Evolutionary conservation across 2,888 invertebrate species (phyloP), one percentile per base, ranked within the genome.

Genomic region (Laothoe populi): DNA sequence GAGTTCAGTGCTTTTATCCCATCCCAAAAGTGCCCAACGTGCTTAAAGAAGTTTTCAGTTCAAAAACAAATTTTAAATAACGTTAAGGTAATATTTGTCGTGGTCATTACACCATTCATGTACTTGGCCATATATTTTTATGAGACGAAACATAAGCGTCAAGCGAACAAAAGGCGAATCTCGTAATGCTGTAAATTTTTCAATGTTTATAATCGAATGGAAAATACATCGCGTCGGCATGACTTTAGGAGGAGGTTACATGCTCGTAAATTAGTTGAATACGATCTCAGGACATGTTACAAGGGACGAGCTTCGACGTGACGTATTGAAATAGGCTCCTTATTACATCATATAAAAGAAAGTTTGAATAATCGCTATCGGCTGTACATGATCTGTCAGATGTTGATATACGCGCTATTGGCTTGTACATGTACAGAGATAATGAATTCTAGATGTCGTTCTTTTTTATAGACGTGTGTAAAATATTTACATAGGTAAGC

Each of bases 211-310:
- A 46, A 48, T 40, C 23, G 13, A 26, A 23, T 16, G 38, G 26
- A 26, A 49, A 8, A 60, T 49, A 61, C 31, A 53, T 35, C 46
- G 23, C 63, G 70, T 75, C 76, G 75, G 75, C 72, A 66, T 77
- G 73, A 75, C 75, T 74, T 75, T 77, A 31, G 76, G 77, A 72
- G 70, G 66, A 72, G 68, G 68, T 68, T 70, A 81, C 80, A 81
- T 66, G 79, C 69, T 79, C 83, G 82, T 88, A 87, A 83, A 87
- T 87, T 82, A 84, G 78, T 70, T 65, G 88, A 87, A 87, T 79
- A 82, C 78, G 70, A 86, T 87, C 87, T 71, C 60, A 79, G 76
- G 77, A 81, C 77, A 75, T 73, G 65, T 75, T 73, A 80, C 81
- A 81, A 74, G 59, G 35, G 60, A 21, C 53, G 60, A 13, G n/a